Base-by-base conservation (phyloP, 2,888 invertebrate genomes). In the Drosophila paramelanica region DNA sequence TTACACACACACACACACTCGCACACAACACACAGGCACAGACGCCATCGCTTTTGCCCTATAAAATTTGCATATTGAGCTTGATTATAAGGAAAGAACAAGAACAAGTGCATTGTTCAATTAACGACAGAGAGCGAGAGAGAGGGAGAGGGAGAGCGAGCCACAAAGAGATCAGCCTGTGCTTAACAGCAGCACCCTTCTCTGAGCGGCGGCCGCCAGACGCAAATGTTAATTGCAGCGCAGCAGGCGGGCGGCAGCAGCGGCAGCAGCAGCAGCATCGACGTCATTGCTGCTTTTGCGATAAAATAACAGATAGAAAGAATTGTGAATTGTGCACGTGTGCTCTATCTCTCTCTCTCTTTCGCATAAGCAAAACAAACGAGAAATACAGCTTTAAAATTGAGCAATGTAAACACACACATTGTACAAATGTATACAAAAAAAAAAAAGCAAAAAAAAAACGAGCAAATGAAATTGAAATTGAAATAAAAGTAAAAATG, bases 1-100 rank as follows among this genome's bases (percentile, higher is more conserved):
- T 33, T 11, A 33, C 33, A 25, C 20, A 13, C n/a, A 11, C 27
- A 55, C 38, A 36, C 42, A 55, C 14, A 38, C 10, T 23, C 23
- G 38, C 31, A 20, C 11, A 11, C 10, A n/a, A n/a, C n/a, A n/a
- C 36, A 17, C 3, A 17, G 4, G 4, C 23, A 23, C 39, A 33
- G 53, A 31, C 33, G 27, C 33, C 31, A 53, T 38, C 46, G 56
- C 73, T 58, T 73, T 76, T 80, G 79, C 72, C 82, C 85, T 75
- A 81, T 67, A 81, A 78, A 81, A 81, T 81, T 75, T 59, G 62
- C 82, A 85, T 74, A 69, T 45, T 59, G 27, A 39, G 43, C 49
- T 64, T 64, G 49, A 57, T 45, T 50, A 61, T 42, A 60, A 36
- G 46, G 61, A 42, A 27, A 56, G 14, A 41, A 38, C 23, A 38